phyloP scores from a whole-genome alignment of 2,113 vertebrate species.

The Sylvia atricapilla region DNA sequence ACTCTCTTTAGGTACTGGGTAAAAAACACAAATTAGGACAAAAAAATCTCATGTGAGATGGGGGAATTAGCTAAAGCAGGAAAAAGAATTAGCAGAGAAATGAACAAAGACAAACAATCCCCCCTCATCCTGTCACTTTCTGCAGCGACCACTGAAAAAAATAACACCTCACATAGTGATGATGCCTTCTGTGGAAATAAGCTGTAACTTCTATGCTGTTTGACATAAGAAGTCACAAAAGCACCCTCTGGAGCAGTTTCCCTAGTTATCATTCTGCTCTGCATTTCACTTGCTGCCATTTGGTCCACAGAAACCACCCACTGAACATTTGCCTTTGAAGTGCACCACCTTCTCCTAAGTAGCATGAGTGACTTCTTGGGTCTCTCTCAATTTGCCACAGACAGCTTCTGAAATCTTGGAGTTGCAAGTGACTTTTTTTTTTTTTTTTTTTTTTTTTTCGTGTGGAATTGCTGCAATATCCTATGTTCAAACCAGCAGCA shows the following conservation, averaged over 20 bases:
- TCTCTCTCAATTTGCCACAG: background rate
- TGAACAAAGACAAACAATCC: fast-evolving
- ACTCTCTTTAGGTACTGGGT: background rate
- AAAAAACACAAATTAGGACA: background rate
- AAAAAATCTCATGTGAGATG: background rate
- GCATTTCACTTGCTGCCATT: slow-evolving; percentile 1
- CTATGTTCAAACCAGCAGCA: background rate
- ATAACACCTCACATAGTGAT: background rate
- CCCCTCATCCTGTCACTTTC: background rate
- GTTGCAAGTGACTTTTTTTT: background rate
- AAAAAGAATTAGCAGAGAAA: background rate
- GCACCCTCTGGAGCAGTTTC: background rate
- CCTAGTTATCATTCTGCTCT: background rate
- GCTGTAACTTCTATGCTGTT: background rate
- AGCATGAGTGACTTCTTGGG: slow-evolving; percentile 30
- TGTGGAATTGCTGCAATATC: background rate
- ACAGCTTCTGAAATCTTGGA: background rate
- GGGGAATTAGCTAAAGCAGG: background rate
- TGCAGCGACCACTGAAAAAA: background rate
- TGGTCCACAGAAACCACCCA: slow-evolving; percentile 38
- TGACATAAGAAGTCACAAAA: background rate
- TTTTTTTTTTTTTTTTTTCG: too few species aligned
- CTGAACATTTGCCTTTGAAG: slow-evolving; percentile 40
- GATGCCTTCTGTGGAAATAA: background rate
- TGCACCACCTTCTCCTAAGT: background rate